Evolutionary conservation across 1,140 invertebrate species (phyloP), one percentile per base, ranked within the genome.

Genomic region (Samia ricini): DNA sequence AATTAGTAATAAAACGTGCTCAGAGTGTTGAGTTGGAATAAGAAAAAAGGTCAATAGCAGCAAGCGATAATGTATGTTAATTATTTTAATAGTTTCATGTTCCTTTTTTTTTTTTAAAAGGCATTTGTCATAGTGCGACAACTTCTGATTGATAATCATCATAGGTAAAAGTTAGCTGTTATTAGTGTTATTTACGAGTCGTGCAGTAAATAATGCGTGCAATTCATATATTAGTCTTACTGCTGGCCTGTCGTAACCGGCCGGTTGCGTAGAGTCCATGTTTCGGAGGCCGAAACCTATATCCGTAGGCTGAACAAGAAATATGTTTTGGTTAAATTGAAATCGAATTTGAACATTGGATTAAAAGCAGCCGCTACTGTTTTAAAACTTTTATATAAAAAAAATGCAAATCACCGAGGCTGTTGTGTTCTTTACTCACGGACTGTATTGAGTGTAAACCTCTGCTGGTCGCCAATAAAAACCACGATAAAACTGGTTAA

Each of bases 201-300:
- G 65, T 74, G 72, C 64, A 64, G 18, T 66, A 61, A 59, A 58
- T 64, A 63, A 69, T 69, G 71, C 78, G 83, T 85, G 82, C 85
- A 72, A 64, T 77, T 67, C 20, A 72, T 70, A 59, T 64, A 68
- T 77, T 67, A 74, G 65, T 77, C 85, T 89, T 89, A 87, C 85
- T 83, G 78, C 61, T 71, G 76, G 79, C 68, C 83, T 75, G 71
- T 87, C 84, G 76, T 72, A 79, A 81, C 66, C 78, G 74, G 78
- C 70, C 60, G 74, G 70, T 79, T 82, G 78, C 59, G 77, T 67
- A 52, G 76, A 60, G 65, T 88, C 85, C 81, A 88, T 66, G 74
- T 88, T 86, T 79, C 78, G 77, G 60, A 89, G 85, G 63, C 84
- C 85, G 74, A 87, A 85, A 76, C 79, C 82, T 77, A 83, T 75